These are phyloP conservation scores for Aptenodytes patagonicus DNA, from an alignment of 2,113 vertebrate genomes.

Conservation along the genomic window DNA sequence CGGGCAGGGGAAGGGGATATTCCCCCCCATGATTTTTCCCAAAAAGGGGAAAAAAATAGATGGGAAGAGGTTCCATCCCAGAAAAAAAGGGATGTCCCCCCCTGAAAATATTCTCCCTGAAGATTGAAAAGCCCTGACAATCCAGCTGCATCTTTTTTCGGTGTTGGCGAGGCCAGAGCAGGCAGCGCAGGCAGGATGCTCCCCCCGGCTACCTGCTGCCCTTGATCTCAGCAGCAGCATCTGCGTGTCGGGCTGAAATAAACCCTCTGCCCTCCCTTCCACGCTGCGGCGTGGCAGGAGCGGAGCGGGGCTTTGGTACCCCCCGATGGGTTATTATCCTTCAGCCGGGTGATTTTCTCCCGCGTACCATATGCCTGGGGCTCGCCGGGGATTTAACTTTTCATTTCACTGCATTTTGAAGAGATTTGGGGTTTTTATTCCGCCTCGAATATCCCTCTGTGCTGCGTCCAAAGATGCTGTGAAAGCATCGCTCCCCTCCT, in stretches of 20 bases:
- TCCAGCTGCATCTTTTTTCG: not conserved
- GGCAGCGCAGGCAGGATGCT: not conserved
- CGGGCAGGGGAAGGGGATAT: not conserved
- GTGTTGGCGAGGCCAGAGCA: not conserved
- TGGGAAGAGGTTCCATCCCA: not conserved
- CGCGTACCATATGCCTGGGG: constrained; percentile 41
- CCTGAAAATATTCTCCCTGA: not conserved
- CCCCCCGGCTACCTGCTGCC: not conserved
- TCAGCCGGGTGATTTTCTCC: constrained; percentile 11
- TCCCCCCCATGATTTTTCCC: not conserved
- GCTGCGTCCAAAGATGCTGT: not conserved
- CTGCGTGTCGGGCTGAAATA: not conserved
- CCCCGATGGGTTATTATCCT: constrained; percentile 27
- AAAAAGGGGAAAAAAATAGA: not conserved
- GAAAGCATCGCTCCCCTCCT: fast-evolving
- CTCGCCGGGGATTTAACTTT: not conserved
- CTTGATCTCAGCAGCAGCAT: not conserved
- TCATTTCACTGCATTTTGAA: not conserved
- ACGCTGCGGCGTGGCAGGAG: not conserved
- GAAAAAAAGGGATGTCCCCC: not conserved
- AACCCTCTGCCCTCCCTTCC: not conserved
- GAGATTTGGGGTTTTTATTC: not conserved
- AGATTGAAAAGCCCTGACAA: not conserved
- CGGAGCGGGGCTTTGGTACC: not conserved
- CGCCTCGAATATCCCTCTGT: not conserved